Evolutionary conservation across 2,797 vertebrate species (phyloP).

Genomic region (Sciurus carolinensis): DNA sequence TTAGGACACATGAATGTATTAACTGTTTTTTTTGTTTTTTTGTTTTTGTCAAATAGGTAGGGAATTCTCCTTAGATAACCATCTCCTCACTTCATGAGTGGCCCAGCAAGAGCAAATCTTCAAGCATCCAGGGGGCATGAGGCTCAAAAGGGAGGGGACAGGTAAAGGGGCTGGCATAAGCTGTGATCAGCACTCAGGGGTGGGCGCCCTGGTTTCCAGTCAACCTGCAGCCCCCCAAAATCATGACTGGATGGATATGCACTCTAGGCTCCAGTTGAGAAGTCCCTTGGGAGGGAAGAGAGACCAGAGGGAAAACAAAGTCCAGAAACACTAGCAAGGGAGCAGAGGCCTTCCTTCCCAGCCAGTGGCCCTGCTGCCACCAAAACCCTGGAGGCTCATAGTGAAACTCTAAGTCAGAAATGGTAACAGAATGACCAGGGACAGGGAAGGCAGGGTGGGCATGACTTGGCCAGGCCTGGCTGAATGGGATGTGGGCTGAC

Average conservation of each 20-base stretch:
- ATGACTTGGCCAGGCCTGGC: background rate
- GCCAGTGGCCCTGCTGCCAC: rapidly evolving
- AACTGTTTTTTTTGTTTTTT: slow-evolving; percentile 81
- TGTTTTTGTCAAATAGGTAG: slow-evolving; percentile 88
- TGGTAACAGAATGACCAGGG: background rate
- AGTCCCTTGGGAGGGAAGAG: background rate
- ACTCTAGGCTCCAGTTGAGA: background rate
- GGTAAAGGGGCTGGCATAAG: background rate
- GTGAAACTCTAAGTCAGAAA: background rate
- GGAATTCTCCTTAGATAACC: slow-evolving; percentile 85
- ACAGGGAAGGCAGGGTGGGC: background rate
- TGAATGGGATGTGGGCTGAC: background rate
- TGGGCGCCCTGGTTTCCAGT: background rate
- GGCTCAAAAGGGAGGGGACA: background rate
- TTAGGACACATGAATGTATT: slow-evolving; percentile 90
- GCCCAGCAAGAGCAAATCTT: slow-evolving; percentile 83
- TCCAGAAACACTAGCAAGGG: background rate
- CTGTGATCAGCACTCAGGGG: background rate
- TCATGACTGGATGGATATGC: background rate
- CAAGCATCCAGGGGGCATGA: slow-evolving; percentile 76
- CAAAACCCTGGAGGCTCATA: background rate
- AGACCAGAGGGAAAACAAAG: background rate
- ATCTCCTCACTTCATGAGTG: slow-evolving; percentile 85
- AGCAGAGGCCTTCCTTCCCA: background rate
- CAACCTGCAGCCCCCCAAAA: background rate